Base-by-base conservation (phyloP, 2,888 invertebrate species). In the Acanthopleura granulata region DNA sequence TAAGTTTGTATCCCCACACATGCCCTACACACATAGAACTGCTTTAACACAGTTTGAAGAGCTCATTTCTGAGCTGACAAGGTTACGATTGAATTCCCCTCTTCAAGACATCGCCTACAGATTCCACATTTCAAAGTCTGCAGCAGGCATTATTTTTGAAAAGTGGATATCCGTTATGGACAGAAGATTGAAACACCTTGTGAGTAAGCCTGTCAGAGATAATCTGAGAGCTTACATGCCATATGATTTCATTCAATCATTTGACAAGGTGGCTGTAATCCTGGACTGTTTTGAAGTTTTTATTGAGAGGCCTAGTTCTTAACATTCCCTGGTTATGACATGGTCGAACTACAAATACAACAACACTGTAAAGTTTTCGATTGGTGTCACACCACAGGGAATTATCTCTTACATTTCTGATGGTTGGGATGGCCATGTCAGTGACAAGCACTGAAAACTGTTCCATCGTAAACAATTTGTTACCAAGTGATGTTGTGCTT, bases 251-350 rank as follows among this genome's bases (percentile, higher is more conserved):
- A 4, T 61, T 18, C 70, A 69, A 49, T 40, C 71, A 18, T 78
- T 78, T 77, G 76, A 74, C 51, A 80, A 77, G 66, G 70, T 69
- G 15, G 75, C 75, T 22, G 78, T 78, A 9, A 81, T 82, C 16
- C 76, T 78, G 49, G 78, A 80, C 72, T 81, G 78, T 49, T 80
- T 80, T 74, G 79, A 79, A 50, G 61, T 80, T 11, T 77, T 75
- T 49, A 76, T 78, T 9, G 77, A 80, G 12, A 72, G 73, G 29
- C 75, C 75, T 27, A 66, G 51, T 49, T 62, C 69, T 30, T 51
- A 70, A 18, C 40, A 22, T 25, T 74, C 77, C 15, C 72, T 70
- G 40, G 49, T 72, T 25, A 61, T 75, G 62, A 77, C 74, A 18
- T 79, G 72, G 62, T 78, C 79, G 30, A 40, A 69, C 18, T 80